Evolutionary conservation across 2,888 invertebrate genomes (phyloP).

Genomic region (Fissipunctia ypsillon): DNA sequence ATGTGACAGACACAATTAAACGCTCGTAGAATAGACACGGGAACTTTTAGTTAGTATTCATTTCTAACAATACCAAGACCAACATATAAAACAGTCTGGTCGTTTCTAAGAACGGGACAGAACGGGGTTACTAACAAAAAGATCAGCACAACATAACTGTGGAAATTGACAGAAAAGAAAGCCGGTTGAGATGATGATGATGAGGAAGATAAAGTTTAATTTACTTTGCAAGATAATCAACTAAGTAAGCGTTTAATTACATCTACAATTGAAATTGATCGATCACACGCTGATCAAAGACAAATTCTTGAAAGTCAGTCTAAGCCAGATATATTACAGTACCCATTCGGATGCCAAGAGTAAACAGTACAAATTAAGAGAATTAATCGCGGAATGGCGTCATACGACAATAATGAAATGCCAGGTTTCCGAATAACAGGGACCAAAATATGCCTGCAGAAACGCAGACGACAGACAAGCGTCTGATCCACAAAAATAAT

Average conservation of each 20-base stretch:
- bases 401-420: slow-evolving; percentile 40
- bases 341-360: slow-evolving; percentile 36
- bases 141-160: neutral
- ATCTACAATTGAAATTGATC: slow-evolving; percentile 53
- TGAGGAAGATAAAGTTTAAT: neutral
- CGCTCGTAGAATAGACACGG: slow-evolving; percentile 56
- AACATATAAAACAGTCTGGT: neutral
- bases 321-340: slow-evolving; percentile 57
- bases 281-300: slow-evolving; percentile 37
- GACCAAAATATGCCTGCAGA: slow-evolving; percentile 54
- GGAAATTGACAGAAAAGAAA: neutral
- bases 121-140: neutral
- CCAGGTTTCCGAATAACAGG: slow-evolving; percentile 35
- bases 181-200: neutral
- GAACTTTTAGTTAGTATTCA: slow-evolving; percentile 47
- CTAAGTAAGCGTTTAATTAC: slow-evolving; percentile 16
- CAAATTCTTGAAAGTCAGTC: slow-evolving; percentile 50
- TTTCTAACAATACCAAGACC: slow-evolving; percentile 25
- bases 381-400: slow-evolving; percentile 45
- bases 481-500: slow-evolving; percentile 31
- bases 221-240: neutral
- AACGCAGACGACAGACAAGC: slow-evolving; percentile 57
- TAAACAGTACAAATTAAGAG: slow-evolving; percentile 50
- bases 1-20: slow-evolving; percentile 67
- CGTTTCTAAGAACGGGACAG: slow-evolving; percentile 7